Evolutionary conservation across 2,797 vertebrate genomes (phyloP).

Genomic region (Fistularia commersonii): DNA sequence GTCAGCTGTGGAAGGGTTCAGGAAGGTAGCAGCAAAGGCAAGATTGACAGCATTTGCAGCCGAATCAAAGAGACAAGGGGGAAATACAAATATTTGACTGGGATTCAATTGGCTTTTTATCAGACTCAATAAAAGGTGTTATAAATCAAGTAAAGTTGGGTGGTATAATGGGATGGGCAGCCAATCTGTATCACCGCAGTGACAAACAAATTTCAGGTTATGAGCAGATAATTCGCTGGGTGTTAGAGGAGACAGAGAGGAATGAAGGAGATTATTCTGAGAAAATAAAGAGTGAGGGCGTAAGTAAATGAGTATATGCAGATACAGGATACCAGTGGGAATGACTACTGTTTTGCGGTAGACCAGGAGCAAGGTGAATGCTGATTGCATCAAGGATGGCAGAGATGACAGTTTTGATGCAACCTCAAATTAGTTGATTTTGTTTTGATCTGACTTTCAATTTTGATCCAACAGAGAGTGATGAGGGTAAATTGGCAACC

Average conservation of each 20-base stretch:
- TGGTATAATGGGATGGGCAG: conserved; percentile 40
- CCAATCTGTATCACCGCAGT: conserved; percentile 32
- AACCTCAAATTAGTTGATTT: conserved; percentile 48
- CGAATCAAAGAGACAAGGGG: conserved; percentile 66
- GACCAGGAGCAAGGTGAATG: conserved; percentile 56
- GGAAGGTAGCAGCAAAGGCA: conserved; percentile 46
- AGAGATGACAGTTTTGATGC: conserved; percentile 37
- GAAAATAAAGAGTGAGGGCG: conserved; percentile 53
- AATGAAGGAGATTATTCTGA: conserved; percentile 43
- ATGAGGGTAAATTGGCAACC: conserved; percentile 33
- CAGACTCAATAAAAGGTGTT: conserved; percentile 57
- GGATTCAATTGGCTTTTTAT: conserved; percentile 70
- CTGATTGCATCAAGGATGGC: conserved; percentile 51
- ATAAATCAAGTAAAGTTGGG: conserved; percentile 44
- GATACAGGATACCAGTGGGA: conserved; percentile 44
- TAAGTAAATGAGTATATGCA: conserved; percentile 60
- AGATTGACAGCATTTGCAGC: conserved; percentile 56
- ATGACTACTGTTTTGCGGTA: conserved; percentile 28
- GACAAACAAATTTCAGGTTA: conserved; percentile 67
- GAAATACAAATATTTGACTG: conserved; percentile 73
- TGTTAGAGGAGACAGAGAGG: conserved; percentile 49
- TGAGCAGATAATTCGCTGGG: conserved; percentile 61
- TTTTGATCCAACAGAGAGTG: conserved; percentile 33
- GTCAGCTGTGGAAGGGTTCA: conserved; percentile 66
- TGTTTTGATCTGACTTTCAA: conserved; percentile 38